Percentiles rank a stretch among this genome's conserved stretches.
phyloP scores from a whole-genome alignment of 2,888 invertebrate genomes.

The Nymphalis polychloros region DNA sequence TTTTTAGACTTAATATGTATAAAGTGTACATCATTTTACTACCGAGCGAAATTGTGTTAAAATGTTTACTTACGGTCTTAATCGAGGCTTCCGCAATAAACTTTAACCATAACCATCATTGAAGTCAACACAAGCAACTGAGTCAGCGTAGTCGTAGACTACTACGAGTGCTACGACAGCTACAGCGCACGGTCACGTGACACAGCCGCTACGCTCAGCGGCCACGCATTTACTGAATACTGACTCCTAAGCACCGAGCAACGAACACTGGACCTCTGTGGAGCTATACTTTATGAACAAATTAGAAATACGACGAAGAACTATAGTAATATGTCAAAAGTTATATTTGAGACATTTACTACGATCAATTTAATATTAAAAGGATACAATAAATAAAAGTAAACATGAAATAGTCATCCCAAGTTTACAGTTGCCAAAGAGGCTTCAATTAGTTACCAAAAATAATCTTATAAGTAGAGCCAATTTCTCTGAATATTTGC shows the following conservation, averaged over 20 bases:
- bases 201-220: not conserved
- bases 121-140: slow-evolving; percentile 1
- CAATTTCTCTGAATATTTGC: too few species aligned
- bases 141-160: not conserved
- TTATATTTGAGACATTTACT: not conserved
- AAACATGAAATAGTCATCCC: too few species aligned
- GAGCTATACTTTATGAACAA: too few species aligned
- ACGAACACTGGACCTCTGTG: not conserved
- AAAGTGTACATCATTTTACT: too few species aligned
- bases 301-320: too few species aligned
- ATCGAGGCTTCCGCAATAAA: not conserved
- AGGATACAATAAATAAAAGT: too few species aligned
- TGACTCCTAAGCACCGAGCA: not conserved
- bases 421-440: too few species aligned
- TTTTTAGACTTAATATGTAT: too few species aligned
- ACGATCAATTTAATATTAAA: not conserved
- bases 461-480: too few species aligned
- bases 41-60: not conserved
- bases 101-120: not conserved
- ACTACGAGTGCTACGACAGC: not conserved
- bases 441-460: too few species aligned
- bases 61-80: not conserved
- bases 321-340: too few species aligned
- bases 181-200: not conserved
- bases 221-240: slow-evolving; percentile 6